These are phyloP conservation scores for Shargacucullia verbasci DNA, from an alignment of 2,888 invertebrate species.

Conservation along the genomic window DNA sequence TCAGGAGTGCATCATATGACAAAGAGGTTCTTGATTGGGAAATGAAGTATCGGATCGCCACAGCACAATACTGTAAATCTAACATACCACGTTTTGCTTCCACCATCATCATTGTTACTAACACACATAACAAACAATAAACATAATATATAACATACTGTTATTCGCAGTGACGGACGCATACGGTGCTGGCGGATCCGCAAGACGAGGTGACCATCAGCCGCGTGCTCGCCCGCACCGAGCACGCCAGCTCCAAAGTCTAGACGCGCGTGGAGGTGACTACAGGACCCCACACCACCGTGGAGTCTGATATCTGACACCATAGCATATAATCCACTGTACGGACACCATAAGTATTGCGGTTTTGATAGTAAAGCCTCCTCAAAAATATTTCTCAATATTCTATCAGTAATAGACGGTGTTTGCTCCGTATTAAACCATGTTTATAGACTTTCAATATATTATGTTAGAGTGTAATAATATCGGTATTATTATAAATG, in stretches of 20 bases:
- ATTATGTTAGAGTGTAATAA: no score
- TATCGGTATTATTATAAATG: no score
- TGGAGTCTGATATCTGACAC: background rate
- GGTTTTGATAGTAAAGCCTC: no score
- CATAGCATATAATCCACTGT: background rate
- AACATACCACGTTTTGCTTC: constrained; percentile 19
- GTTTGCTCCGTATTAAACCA: no score
- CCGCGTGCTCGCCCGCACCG: constrained; percentile 49
- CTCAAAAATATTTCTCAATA: no score
- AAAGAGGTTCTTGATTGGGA: no score
- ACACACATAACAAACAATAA: constrained; percentile 1
- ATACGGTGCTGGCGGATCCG: constrained; percentile 80
- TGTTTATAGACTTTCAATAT: no score
- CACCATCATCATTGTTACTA: background rate
- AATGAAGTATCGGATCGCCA: no score
- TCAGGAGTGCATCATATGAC: no score
- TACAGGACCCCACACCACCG: background rate
- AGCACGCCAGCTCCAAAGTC: constrained; percentile 13
- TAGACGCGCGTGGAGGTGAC: constrained; percentile 40
- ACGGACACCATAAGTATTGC: no score
- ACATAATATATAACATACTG: background rate
- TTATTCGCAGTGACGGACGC: constrained; percentile 74
- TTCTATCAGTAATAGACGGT: no score
- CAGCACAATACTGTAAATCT: no score
- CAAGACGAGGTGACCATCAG: constrained; percentile 72